Percentiles rank a stretch among this genome's conserved stretches.
These are phyloP conservation scores for Picus viridis DNA, from an alignment of 2,797 vertebrate genomes.

Conservation along the genomic window DNA sequence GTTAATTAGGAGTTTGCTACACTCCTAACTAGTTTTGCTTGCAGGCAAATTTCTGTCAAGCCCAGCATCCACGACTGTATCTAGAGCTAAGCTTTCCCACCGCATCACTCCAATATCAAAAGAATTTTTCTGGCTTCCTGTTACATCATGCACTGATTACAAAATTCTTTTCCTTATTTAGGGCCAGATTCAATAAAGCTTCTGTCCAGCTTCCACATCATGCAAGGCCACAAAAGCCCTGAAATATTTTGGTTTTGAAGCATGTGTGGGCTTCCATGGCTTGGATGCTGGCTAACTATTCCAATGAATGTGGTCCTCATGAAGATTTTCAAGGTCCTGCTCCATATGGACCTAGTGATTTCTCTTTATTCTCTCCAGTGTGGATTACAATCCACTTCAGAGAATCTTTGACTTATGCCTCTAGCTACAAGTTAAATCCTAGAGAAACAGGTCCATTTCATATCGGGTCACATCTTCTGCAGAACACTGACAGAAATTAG, in stretches of 20 bases:
- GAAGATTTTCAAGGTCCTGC: slow-evolving; percentile 47
- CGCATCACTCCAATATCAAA: slow-evolving; percentile 62
- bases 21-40: slow-evolving; percentile 42
- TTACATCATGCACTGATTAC: slow-evolving; percentile 61
- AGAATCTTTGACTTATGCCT: slow-evolving; percentile 37
- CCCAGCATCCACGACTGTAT: slow-evolving; percentile 45
- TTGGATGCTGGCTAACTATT: slow-evolving; percentile 38
- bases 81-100: slow-evolving; percentile 61
- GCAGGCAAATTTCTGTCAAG: slow-evolving; percentile 57
- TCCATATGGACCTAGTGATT: slow-evolving; percentile 38
- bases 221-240: slow-evolving; percentile 60
- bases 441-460: slow-evolving; percentile 34
- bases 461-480: slow-evolving; percentile 49
- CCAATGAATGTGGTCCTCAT: slow-evolving; percentile 48
- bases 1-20: slow-evolving; percentile 24
- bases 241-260: slow-evolving; percentile 48
- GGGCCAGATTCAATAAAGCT: slow-evolving; percentile 64
- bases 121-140: slow-evolving; percentile 59
- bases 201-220: slow-evolving; percentile 47
- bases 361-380: slow-evolving; percentile 42
- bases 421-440: slow-evolving; percentile 52
- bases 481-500: slow-evolving; percentile 51
- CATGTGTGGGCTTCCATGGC: slow-evolving; percentile 37
- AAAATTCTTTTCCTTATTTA: slow-evolving; percentile 69
- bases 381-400: slow-evolving; percentile 55